Base-by-base conservation (phyloP, 1,140 invertebrate genomes). In the Venustaconcha ellipsiformis region DNA sequence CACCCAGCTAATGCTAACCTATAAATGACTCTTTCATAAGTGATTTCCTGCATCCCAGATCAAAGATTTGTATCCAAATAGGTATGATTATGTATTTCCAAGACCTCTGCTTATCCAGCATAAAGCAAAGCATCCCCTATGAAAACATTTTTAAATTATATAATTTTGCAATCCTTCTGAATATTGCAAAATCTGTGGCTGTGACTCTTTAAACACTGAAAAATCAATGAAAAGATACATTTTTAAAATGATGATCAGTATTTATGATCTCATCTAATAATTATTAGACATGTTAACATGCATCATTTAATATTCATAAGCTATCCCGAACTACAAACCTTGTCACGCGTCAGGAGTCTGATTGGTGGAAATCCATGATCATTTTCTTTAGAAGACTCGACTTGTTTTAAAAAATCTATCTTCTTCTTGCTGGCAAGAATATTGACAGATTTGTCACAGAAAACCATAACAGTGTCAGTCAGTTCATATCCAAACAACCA, bases 401-500 rank as follows among this genome's bases (percentile, higher is more conserved):
- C 93, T 85, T 96, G 95, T 81, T 95, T 94, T 14, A 99, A 91
- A 90, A 99, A 99, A 82, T 99, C 97, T 74, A 99, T 97, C 90
- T 99, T 99, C 90, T 99, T 99, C 88, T 98, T 99, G 87, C 97
- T 98, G 0, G 97, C 96, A 37, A 99, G 91, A 84, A 99, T 97
- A 86, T 94, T 93, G 70, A 99, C 95, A 23, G 92, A 93, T 37
- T 95, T 93, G 80, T 97, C 93, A 74, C 95, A 94, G 72, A 99
- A 92, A 1, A 99, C 94, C 90, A 97, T 96, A 59, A 99, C 94
- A 0, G 97, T 99, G 87, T 99, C 98, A 2, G 96, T 95, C 20
- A 99, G 90, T 88, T 99, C 97, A 89, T 99, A 99, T 79, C 97
- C 97, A 90, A 99, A 94, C 12, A 99, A 92, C 98, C 98, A 99